These are phyloP conservation scores for Dorcus parallelipipedus DNA, from an alignment of 2,888 invertebrate genomes.

Conservation along the genomic window DNA sequence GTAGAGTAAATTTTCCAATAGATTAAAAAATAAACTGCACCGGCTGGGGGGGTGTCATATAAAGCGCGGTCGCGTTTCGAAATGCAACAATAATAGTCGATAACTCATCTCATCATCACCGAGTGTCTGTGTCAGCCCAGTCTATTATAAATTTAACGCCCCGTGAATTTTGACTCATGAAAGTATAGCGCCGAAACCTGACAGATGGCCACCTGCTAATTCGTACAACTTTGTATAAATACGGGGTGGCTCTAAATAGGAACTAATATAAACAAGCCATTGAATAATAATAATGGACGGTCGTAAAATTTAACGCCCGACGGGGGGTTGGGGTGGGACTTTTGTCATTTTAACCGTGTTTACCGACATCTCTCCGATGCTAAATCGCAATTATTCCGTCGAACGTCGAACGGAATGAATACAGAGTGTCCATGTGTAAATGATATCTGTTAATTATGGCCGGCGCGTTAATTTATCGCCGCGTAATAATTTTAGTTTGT, in stretches of 20 bases:
- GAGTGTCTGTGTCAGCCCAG: too few species aligned
- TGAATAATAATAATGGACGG: constrained; percentile 30
- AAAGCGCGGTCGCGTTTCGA: too few species aligned
- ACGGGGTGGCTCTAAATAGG: constrained; percentile 27
- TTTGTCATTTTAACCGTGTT: constrained; percentile 9
- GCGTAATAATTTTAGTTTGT: neutral
- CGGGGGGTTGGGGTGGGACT: constrained; percentile 1
- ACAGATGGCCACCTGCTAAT: constrained; percentile 35
- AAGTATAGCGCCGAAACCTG: neutral
- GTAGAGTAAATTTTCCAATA: too few species aligned
- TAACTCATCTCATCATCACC: too few species aligned
- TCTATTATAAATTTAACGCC: too few species aligned
- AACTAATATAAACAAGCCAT: constrained; percentile 34
- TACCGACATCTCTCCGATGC: neutral
- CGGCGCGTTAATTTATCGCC: neutral
- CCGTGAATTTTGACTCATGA: too few species aligned
- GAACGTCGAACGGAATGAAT: neutral
- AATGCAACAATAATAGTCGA: too few species aligned
- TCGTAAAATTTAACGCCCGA: neutral
- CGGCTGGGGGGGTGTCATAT: too few species aligned
- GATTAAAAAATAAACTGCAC: too few species aligned
- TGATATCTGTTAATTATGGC: constrained; percentile 1
- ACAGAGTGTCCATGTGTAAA: neutral
- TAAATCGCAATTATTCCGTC: neutral
- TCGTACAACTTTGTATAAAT: constrained; percentile 29